These are phyloP conservation scores for Apogon talboti DNA, from an alignment of 2,797 vertebrate genomes.

Conservation along the genomic window DNA sequence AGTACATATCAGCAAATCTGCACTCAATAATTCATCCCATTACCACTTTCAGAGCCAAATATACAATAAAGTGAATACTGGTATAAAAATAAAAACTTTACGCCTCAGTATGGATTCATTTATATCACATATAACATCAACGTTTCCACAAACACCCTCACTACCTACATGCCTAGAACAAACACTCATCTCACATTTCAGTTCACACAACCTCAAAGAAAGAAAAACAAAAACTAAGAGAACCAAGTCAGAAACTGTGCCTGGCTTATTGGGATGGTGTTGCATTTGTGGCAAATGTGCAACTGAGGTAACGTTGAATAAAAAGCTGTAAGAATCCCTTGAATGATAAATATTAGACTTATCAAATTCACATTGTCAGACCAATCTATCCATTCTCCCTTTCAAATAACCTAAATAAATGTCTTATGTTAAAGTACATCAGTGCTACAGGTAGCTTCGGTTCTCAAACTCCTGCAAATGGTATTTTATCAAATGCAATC, in stretches of 20 bases:
- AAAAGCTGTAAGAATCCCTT: conserved; percentile 1
- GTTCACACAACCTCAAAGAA: conserved; percentile 15
- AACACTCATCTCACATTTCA: conserved; percentile 31
- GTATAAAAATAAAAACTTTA: conserved; percentile 56
- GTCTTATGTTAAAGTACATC: conserved; percentile 60
- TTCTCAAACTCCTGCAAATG: conserved; percentile 21
- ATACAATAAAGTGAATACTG: conserved; percentile 8
- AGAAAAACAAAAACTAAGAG: conserved; percentile 12
- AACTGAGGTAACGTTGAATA: conserved; percentile 54
- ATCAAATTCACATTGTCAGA: conserved; percentile 33
- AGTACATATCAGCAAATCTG: background rate
- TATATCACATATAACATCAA: conserved; percentile 17
- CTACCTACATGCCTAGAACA: conserved; percentile 1
- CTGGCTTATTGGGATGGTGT: conserved; percentile 18
- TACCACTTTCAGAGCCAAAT: conserved; percentile 22
- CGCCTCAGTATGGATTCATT: background rate
- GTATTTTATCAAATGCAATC: no score
- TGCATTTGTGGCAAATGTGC: conserved; percentile 43
- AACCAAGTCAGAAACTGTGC: conserved; percentile 6
- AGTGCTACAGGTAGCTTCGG: conserved; percentile 71
- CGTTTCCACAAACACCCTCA: conserved; percentile 10
- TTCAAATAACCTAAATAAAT: conserved; percentile 29
- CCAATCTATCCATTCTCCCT: conserved; percentile 7
- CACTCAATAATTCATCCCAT: conserved; percentile 18
- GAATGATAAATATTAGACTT: conserved; percentile 7